Evolutionary conservation across 2,797 vertebrate genomes (phyloP).

Genomic region (Chaetodon trifasciatus): DNA sequence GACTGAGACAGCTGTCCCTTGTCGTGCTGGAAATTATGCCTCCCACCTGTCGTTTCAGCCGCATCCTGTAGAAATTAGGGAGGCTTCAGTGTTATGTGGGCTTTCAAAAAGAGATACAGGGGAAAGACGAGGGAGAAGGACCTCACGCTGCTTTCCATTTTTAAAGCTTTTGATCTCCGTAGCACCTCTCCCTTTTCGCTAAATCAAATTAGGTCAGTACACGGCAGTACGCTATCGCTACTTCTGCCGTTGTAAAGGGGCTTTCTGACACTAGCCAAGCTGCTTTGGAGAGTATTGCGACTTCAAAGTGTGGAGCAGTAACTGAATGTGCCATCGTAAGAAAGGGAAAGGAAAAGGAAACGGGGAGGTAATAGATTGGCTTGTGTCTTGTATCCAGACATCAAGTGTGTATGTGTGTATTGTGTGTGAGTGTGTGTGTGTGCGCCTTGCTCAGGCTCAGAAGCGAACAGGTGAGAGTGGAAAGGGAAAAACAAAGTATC

Average conservation of each 20-base stretch:
- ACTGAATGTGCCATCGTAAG: conserved; percentile 39
- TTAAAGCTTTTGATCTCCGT: conserved; percentile 70
- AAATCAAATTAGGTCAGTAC: conserved; percentile 75
- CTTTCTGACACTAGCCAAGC: conserved; percentile 56
- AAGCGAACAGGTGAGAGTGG: conserved; percentile 53
- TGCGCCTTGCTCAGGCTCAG: conserved; percentile 7
- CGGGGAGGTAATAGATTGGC: conserved; percentile 32
- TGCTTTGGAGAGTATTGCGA: conserved; percentile 44
- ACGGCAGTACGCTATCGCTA: conserved; percentile 61
- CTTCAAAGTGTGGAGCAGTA: conserved; percentile 72
- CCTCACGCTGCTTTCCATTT: conserved; percentile 65
- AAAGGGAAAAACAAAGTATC: conserved; percentile 57
- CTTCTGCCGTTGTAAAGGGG: conserved; percentile 50
- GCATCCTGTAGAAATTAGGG: conserved; percentile 40
- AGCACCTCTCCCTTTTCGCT: conserved; percentile 68
- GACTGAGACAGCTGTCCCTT: conserved; percentile 52
- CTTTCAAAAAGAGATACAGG: conserved; percentile 55
- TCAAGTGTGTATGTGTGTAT: conserved; percentile 19
- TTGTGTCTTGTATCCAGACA: conserved; percentile 44
- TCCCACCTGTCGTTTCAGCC: conserved; percentile 57
- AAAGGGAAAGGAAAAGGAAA: conserved; percentile 33
- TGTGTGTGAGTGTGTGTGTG: conserved; percentile 35
- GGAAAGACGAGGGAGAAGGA: conserved; percentile 48
- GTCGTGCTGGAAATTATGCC: conserved; percentile 45
- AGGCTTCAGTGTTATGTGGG: conserved; percentile 35